These are phyloP conservation scores for Marronus borbonicus DNA, from an alignment of 2,888 invertebrate genomes.

Conservation along the genomic window DNA sequence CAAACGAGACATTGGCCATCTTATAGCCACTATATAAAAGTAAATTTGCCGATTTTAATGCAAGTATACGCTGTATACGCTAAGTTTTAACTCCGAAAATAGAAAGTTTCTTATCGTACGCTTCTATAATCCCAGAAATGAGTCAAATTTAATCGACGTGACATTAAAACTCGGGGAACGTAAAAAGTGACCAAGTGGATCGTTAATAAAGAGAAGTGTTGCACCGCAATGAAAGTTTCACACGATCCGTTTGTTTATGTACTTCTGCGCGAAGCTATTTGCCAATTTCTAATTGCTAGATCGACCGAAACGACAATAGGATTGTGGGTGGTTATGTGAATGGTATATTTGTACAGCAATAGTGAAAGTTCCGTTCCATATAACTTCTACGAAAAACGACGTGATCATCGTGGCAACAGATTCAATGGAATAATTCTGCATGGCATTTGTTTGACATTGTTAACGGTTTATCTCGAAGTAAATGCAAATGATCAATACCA, in stretches of 20 bases:
- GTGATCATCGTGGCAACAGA: conserved; percentile 19
- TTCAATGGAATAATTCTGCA: conserved; percentile 43
- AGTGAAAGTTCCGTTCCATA: conserved; percentile 50
- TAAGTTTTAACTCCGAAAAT: too few species aligned
- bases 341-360: neutral
- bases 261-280: conserved; percentile 43
- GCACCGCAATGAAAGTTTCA: conserved; percentile 25
- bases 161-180: neutral
- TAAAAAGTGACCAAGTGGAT: neutral
- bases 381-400: conserved; percentile 22
- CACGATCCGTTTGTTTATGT: conserved; percentile 10
- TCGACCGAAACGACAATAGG: conserved; percentile 44
- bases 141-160: neutral
- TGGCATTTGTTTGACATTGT: conserved; percentile 46
- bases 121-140: too few species aligned
- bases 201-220: neutral
- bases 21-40: too few species aligned
- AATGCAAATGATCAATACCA: too few species aligned
- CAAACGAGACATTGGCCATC: too few species aligned
- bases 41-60: too few species aligned
- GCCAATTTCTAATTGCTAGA: conserved; percentile 51
- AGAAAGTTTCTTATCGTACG: too few species aligned
- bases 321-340: conserved; percentile 40
- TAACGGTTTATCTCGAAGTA: too few species aligned
- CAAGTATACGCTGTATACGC: too few species aligned